Conservation (phyloP, 92 coral and sea anemone species). For the Zoanthus sansibaricus region DNA sequence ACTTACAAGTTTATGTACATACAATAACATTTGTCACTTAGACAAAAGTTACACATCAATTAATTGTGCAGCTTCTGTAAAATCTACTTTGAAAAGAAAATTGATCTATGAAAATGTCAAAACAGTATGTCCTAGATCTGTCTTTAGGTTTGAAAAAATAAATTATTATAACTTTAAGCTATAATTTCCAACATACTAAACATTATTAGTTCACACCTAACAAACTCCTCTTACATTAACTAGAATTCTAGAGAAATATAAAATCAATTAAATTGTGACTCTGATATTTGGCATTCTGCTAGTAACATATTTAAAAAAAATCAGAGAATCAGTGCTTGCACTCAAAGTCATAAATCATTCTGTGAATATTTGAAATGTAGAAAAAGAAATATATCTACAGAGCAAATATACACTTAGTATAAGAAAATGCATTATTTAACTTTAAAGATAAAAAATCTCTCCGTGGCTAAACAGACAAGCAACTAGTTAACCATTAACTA, state of each 20-base stretch:
- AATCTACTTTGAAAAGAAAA: slow-evolving; percentile 1
- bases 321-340: neutral
- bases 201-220: no score
- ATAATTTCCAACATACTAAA: no score
- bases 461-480: slow-evolving; percentile 23
- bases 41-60: slow-evolving; percentile 15
- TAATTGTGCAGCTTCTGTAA: neutral
- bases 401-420: slow-evolving; percentile 33
- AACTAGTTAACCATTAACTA: slow-evolving; percentile 40
- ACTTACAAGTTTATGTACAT: neutral
- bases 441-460: slow-evolving; percentile 4
- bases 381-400: neutral
- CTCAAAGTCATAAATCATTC: neutral
- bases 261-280: no score
- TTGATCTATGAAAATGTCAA: neutral
- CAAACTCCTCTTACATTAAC: no score
- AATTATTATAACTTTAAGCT: neutral
- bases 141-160: neutral
- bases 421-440: neutral
- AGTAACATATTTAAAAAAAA: neutral
- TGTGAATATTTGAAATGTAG: neutral
- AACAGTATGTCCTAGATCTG: neutral
- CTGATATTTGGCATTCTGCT: neutral
- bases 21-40: neutral
- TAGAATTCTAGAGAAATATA: no score